Evolutionary conservation across 2,888 invertebrate species (phyloP), one percentile per base, ranked within the genome.

Genomic region (Tupiocoris notatus): DNA sequence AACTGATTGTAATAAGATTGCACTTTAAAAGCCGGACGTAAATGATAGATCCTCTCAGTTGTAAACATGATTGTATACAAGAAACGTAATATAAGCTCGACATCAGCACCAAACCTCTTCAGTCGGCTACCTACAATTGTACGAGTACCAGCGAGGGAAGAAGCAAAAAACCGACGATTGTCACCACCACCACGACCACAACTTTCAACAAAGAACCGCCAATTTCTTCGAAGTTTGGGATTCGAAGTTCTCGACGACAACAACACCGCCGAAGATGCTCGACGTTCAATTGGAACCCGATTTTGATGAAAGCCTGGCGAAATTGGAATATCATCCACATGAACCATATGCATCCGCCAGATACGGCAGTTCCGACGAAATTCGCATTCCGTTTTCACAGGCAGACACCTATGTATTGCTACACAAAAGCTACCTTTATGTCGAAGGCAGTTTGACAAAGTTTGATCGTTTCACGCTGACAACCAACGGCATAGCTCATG

Each of bases 341-440:
- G 79, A 80, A 77, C 81, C 82, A 68, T 82, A 81, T 78, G 77
- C 80, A 63, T 74, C 79, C n/a, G 75, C 79, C 23, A 77, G 77
- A 66, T 80, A 78, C 73, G 80, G 82, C 74, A 81, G 81, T 63
- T 83, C 81, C 78, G 82, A 82, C 82, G 81, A 82, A 80, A 82
- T 82, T 24, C 77, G 82, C n/a, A 82, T 83, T 61, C 80, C 81
- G 17, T 80, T 82, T 59, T 81, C 82, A 79, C 81, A 82, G 58
- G 79, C 80, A 64, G 82, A 83, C 77, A 71, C 81, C 22, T 81
- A 81, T 78, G 80, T 81, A 1, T 70, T 81, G 77, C 82, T 81
- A 18, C 81, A 79, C 22, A 77, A 81, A 64, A 82, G 82, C 81
- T 80, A 78, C 66, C 17, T 77, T 25, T 79, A 77, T 39, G 66